A percentile compares a stretch with the other conserved stretches of the same genome.
Conservation (phyloP, 1,140 invertebrate genomes). For the Euwallacea similis region DNA sequence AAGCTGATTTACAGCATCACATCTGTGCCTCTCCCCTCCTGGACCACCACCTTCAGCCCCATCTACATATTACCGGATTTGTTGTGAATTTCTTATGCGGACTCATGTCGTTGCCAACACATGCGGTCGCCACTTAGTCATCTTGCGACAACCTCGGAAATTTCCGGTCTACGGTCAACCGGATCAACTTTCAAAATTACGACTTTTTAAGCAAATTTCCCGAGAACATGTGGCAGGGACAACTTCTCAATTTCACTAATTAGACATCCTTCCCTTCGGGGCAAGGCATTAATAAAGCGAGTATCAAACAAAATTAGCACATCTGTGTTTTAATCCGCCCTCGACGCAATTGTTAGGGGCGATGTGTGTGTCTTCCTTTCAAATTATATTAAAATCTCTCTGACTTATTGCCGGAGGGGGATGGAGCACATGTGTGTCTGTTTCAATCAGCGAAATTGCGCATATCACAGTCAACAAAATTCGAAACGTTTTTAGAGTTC, state of each 20-base stretch:
- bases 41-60: slow-evolving; percentile 37
- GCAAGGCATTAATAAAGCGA: neutral
- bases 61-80: slow-evolving; percentile 49
- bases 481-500: too few relatives aligned
- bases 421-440: slow-evolving; percentile 1
- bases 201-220: too few relatives aligned
- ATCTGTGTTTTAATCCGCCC: slow-evolving; percentile 6
- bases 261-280: too few relatives aligned
- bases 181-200: too few relatives aligned
- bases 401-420: slow-evolving; percentile 2
- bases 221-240: too few relatives aligned
- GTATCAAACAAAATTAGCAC: slow-evolving; percentile 4
- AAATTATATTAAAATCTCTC: slow-evolving; percentile 9
- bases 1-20: slow-evolving; percentile 47
- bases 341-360: neutral
- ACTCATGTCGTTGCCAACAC: slow-evolving; percentile 25
- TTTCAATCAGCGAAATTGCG: neutral
- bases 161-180: slow-evolving; percentile 22
- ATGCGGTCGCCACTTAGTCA: slow-evolving; percentile 23
- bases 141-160: slow-evolving; percentile 15
- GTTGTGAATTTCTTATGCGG: slow-evolving; percentile 47
- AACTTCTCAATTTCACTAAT: too few relatives aligned
- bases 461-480: neutral
- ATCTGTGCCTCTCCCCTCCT: slow-evolving; percentile 39
- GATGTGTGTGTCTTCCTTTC: neutral